Evolutionary conservation across 2,113 vertebrate genomes (phyloP).

Genomic region (Empidonax traillii): DNA sequence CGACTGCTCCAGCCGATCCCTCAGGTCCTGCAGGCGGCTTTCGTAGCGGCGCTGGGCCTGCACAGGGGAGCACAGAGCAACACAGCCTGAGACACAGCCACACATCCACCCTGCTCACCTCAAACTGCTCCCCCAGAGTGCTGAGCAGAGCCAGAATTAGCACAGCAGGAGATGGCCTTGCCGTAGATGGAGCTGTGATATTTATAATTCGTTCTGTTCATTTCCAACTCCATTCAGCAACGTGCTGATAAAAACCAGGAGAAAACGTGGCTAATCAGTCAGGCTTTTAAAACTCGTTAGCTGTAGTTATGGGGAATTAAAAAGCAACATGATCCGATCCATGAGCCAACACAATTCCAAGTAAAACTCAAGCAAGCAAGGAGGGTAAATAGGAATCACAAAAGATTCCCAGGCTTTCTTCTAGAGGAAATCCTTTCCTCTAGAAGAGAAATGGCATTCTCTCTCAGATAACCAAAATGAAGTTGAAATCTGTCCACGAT

Average conservation of each 20-base stretch:
- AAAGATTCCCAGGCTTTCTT: neutral
- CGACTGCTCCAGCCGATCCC: conserved; percentile 88
- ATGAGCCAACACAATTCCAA: neutral
- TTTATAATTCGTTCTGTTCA: neutral
- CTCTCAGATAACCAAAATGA: neutral
- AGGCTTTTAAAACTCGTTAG: neutral
- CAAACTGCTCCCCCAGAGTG: neutral
- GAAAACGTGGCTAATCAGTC: neutral
- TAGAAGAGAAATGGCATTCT: neutral
- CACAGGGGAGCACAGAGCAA: neutral
- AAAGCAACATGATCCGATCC: neutral
- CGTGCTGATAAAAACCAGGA: neutral
- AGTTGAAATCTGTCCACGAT: neutral
- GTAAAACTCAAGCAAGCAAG: neutral
- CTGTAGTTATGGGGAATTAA: neutral
- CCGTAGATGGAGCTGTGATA: neutral
- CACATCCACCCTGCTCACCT: fast-evolving
- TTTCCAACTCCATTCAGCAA: neutral
- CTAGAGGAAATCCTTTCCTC: neutral
- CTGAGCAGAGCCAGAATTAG: neutral
- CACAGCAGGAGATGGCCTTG: neutral
- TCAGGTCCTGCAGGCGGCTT: conserved; percentile 87
- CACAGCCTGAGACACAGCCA: neutral
- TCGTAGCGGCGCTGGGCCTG: conserved; percentile 86
- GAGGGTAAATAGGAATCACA: neutral